Conservation (phyloP, 2,113 vertebrate species). For the Pachypanchax playfairii region DNA sequence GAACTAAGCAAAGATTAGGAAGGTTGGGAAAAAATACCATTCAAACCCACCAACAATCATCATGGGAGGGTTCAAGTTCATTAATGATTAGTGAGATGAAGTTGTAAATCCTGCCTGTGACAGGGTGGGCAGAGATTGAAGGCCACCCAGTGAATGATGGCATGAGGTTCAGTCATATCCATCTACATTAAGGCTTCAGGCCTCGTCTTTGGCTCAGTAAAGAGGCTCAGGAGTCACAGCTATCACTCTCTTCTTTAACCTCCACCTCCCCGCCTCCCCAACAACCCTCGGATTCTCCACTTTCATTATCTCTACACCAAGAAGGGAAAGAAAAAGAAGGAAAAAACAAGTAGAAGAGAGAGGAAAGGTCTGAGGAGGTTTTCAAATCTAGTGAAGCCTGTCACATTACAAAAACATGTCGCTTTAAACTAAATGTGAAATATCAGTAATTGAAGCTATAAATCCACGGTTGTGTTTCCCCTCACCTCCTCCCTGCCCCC, state of each 20-base stretch:
- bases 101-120: conserved; percentile 53
- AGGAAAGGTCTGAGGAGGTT: conserved; percentile 85
- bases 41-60: conserved; percentile 29
- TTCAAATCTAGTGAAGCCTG: conserved; percentile 88
- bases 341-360: conserved; percentile 39
- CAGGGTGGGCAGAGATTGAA: conserved; percentile 35
- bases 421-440: conserved; percentile 96
- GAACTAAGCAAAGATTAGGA: conserved; percentile 5
- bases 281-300: conserved; percentile 64
- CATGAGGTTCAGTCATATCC: conserved; percentile 53
- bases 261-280: conserved; percentile 56
- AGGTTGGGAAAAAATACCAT: conserved; percentile 2
- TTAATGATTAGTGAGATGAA: conserved; percentile 51
- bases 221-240: conserved; percentile 71
- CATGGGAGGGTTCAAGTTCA: conserved; percentile 50
- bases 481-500: conserved; percentile 49
- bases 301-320: conserved; percentile 83
- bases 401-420: conserved; percentile 94
- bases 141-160: conserved; percentile 48
- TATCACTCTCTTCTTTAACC: conserved; percentile 76
- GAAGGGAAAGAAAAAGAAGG: conserved; percentile 36
- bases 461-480: conserved; percentile 87
- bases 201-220: conserved; percentile 66
- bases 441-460: conserved; percentile 94
- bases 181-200: conserved; percentile 63